phyloP scores from a whole-genome alignment of 2,113 vertebrate genomes.

The Bos indicus region DNA sequence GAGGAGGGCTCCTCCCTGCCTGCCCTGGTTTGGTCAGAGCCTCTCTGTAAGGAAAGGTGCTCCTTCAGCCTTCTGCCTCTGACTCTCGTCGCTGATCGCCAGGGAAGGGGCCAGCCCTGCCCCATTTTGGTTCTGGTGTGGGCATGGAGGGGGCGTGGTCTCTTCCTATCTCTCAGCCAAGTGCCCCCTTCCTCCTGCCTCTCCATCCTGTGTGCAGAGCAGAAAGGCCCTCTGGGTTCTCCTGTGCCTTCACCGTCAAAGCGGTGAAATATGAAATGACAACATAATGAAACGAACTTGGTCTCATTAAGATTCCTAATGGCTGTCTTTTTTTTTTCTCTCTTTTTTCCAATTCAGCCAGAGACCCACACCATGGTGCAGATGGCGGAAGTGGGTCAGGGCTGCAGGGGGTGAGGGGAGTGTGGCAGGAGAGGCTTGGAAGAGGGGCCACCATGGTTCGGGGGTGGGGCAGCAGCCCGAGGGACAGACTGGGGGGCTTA shows the following conservation, averaged over 20 bases:
- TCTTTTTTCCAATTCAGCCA: not conserved
- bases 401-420: not conserved
- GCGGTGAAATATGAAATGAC: constrained; percentile 71
- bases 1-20: constrained; percentile 49
- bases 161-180: not conserved
- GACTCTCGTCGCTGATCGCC: not conserved
- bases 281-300: constrained; percentile 72
- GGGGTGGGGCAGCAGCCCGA: not conserved
- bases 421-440: not conserved
- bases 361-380: not conserved
- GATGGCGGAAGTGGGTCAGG: constrained; percentile 55
- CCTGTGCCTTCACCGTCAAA: constrained; percentile 51
- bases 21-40: constrained; percentile 36
- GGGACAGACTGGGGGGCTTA: not conserved
- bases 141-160: not conserved
- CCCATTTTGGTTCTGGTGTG: not conserved
- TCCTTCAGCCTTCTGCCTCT: constrained; percentile 31
- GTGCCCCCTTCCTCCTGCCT: not conserved
- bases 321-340: not conserved
- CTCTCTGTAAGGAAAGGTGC: constrained; percentile 13
- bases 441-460: not conserved
- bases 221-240: constrained; percentile 58
- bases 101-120: not conserved
- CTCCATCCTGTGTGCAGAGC: constrained; percentile 7
- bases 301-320: constrained; percentile 74